A percentile compares a stretch with the other conserved stretches of the same genome.
These are phyloP conservation scores for Gallirallus australis DNA, from an alignment of 2,797 vertebrate species.

Conservation along the genomic window DNA sequence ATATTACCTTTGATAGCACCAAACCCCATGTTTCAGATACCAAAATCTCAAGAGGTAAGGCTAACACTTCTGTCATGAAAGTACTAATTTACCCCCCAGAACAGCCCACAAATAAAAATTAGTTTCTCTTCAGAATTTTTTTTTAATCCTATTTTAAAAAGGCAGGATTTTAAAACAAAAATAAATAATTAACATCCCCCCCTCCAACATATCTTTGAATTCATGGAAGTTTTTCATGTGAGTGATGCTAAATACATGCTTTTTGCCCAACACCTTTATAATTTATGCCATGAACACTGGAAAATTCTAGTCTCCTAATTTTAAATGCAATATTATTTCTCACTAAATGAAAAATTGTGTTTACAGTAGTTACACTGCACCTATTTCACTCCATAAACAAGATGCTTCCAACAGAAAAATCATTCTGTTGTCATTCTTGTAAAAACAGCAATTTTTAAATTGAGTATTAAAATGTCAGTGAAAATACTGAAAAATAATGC, in stretches of 20 bases:
- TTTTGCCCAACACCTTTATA: background rate
- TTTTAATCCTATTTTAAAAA: no score
- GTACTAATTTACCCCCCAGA: background rate
- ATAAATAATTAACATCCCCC: no score
- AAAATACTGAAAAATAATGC: background rate
- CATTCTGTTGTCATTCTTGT: background rate
- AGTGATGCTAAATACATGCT: background rate
- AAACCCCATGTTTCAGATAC: fast-evolving
- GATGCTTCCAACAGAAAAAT: background rate
- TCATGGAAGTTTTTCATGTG: background rate
- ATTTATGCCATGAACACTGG: background rate
- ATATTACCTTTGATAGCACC: background rate
- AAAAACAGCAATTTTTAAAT: background rate
- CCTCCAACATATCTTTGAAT: background rate
- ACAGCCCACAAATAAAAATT: background rate
- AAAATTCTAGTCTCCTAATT: background rate
- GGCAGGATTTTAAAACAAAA: background rate
- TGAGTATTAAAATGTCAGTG: background rate
- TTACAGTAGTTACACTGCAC: background rate
- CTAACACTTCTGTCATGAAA: background rate
- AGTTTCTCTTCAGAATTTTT: background rate
- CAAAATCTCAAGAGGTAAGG: background rate
- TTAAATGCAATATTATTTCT: background rate
- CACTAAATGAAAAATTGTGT: background rate
- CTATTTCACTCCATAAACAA: background rate